Evolutionary conservation across 2,797 vertebrate species (phyloP).

Genomic region (Australoheros facetus): DNA sequence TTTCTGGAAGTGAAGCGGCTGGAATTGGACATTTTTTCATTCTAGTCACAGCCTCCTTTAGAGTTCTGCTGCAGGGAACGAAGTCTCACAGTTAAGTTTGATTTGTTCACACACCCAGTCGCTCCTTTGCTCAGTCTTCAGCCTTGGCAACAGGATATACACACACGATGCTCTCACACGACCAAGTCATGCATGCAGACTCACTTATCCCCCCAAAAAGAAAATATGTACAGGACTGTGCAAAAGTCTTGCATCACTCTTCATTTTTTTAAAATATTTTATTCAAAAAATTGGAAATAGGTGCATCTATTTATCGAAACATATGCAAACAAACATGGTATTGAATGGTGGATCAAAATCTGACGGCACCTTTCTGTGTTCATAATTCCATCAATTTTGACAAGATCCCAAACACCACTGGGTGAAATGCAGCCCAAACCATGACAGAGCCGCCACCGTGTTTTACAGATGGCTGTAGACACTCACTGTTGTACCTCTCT

Average conservation of each 20-base stretch:
- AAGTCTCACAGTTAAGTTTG: constrained; percentile 25
- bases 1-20: constrained; percentile 56
- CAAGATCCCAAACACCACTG: not conserved
- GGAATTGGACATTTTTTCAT: constrained; percentile 53
- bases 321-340: not conserved
- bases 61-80: constrained; percentile 30
- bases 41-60: constrained; percentile 55
- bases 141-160: not conserved
- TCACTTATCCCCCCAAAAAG: not conserved
- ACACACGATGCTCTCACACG: not conserved
- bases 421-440: not conserved
- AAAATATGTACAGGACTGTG: not conserved
- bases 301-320: not conserved
- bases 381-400: not conserved
- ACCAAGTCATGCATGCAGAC: not conserved
- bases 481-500: not conserved
- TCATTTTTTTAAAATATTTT: not conserved
- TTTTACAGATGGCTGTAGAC: not conserved
- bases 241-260: not conserved
- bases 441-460: not conserved
- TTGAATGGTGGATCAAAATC: not conserved
- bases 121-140: constrained; percentile 15
- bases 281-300: not conserved
- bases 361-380: not conserved
- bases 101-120: constrained; percentile 2